A percentile compares a stretch with the other conserved stretches of the same genome.
These are phyloP conservation scores for Lacerta viridis DNA, from an alignment of 2,797 vertebrate species.

Conservation along the genomic window DNA sequence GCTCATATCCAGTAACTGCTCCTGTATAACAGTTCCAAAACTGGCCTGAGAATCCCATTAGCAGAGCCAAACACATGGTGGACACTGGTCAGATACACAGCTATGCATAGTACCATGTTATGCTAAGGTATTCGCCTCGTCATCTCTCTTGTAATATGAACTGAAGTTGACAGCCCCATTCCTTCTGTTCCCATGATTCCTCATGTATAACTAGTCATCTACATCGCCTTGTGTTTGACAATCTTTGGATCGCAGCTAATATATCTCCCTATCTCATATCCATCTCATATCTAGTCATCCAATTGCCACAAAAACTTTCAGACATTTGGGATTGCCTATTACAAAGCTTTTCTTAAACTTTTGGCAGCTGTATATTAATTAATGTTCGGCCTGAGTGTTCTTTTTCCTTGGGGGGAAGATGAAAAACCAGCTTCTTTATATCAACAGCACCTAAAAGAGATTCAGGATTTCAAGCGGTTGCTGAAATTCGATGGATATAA, in stretches of 20 bases:
- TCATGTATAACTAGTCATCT: neutral
- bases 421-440: conserved; percentile 6
- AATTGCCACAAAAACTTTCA: neutral
- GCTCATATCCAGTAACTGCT: neutral
- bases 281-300: neutral
- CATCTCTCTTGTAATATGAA: neutral
- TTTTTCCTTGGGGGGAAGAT: conserved; percentile 22
- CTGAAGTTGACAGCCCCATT: neutral
- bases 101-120: neutral
- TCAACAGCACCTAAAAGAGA: conserved; percentile 50
- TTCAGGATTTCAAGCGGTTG: conserved; percentile 60
- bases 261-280: neutral
- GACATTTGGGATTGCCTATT: neutral
- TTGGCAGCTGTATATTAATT: conserved; percentile 5
- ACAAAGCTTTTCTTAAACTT: neutral
- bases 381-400: conserved; percentile 47
- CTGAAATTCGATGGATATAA: conserved; percentile 57
- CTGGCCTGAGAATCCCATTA: neutral
- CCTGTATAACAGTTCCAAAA: neutral
- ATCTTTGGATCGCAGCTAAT: neutral
- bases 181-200: neutral
- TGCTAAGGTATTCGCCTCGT: neutral
- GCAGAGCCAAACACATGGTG: neutral
- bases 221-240: neutral
- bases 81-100: neutral